These are phyloP conservation scores for Belgica antarctica DNA, from an alignment of 2,888 invertebrate genomes.

Conservation along the genomic window DNA sequence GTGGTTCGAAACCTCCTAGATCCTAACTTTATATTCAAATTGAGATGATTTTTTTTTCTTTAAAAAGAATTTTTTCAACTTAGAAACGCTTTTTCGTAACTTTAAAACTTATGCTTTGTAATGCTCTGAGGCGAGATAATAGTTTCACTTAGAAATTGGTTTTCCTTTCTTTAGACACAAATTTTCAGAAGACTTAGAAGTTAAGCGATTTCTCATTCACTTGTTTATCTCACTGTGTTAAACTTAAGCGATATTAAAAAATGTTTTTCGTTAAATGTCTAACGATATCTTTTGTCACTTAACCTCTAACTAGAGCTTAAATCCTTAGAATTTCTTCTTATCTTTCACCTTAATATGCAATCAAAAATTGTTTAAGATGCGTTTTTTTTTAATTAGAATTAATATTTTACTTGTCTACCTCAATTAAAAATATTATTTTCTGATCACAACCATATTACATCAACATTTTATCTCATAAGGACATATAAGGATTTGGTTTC, in stretches of 20 bases:
- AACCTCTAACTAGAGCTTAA: slow-evolving; percentile 32
- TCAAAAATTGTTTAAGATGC: slow-evolving; percentile 40
- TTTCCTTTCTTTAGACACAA: slow-evolving; percentile 37
- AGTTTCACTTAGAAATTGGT: slow-evolving; percentile 32
- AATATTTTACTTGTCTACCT: slow-evolving; percentile 27
- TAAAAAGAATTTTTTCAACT: slow-evolving; percentile 24
- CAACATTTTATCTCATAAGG: slow-evolving; percentile 44
- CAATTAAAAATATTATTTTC: slow-evolving; percentile 42
- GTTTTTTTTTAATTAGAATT: slow-evolving; percentile 22
- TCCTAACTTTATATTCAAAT: slow-evolving; percentile 24
- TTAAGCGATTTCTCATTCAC: slow-evolving; percentile 37
- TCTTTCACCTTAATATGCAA: slow-evolving; percentile 33
- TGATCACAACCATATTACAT: slow-evolving; percentile 44
- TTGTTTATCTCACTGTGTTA: too few species aligned
- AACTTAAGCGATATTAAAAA: slow-evolving; percentile 41
- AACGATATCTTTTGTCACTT: slow-evolving; percentile 39
- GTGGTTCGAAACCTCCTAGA: slow-evolving; percentile 30
- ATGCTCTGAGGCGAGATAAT: slow-evolving; percentile 40
- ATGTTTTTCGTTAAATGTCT: slow-evolving; percentile 19
- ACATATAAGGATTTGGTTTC: slow-evolving; percentile 45
- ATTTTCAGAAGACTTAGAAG: slow-evolving; percentile 43
- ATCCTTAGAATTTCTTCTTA: slow-evolving; percentile 28
- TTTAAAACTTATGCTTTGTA: slow-evolving; percentile 31
- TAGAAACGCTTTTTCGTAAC: not conserved
- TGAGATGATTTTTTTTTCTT: too few species aligned